Evolutionary conservation across 2,113 vertebrate species (phyloP).

Genomic region (Plecotus auritus): DNA sequence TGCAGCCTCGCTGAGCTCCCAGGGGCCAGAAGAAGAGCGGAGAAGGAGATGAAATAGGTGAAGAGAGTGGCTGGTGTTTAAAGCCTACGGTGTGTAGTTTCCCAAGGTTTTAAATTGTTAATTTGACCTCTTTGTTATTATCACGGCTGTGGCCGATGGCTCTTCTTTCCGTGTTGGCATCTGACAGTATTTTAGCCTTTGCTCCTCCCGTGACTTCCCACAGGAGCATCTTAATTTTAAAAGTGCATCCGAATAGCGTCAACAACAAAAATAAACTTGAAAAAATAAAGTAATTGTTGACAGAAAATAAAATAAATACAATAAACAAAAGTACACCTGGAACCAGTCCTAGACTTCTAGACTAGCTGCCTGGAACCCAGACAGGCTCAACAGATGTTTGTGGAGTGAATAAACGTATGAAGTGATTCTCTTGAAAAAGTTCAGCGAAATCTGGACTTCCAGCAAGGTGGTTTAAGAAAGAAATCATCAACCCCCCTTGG

Average conservation of each 20-base stretch:
- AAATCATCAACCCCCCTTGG: neutral
- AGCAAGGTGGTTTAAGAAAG: neutral
- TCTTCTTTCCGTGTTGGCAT: neutral
- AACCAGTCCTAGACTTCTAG: neutral
- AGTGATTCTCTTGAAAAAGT: neutral
- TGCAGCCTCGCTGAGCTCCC: neutral
- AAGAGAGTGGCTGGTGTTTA: neutral
- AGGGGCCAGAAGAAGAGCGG: neutral
- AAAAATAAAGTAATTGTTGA: neutral
- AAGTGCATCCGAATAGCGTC: neutral
- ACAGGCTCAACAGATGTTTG: conserved; percentile 32
- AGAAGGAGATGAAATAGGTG: neutral
- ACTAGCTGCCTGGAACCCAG: neutral
- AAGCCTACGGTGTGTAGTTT: neutral
- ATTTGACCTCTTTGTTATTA: neutral
- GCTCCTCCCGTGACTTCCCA: neutral
- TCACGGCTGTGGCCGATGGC: neutral
- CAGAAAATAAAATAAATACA: neutral
- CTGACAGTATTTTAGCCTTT: neutral
- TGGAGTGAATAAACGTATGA: conserved; percentile 6
- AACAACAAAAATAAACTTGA: neutral
- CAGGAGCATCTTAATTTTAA: conserved; percentile 8
- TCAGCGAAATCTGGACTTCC: neutral
- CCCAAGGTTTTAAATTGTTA: neutral
- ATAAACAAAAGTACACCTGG: neutral